Base-by-base conservation (phyloP, 2,797 vertebrate species). In the Taeniopygia guttata region DNA sequence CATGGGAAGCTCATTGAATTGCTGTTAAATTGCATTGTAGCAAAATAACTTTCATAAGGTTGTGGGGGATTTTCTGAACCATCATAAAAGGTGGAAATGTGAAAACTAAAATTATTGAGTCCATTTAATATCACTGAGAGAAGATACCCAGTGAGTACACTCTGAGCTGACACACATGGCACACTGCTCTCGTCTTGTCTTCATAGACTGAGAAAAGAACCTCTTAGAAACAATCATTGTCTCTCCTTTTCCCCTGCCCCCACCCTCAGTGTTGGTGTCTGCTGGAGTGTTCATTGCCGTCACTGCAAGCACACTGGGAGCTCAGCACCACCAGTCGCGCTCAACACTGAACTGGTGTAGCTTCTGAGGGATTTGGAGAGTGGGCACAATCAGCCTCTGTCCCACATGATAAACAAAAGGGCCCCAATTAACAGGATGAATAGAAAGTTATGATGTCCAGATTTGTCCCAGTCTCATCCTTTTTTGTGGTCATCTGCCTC, bases 61-160 rank as follows among this genome's bases (percentile, higher is more conserved):
- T 63, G 40, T 29, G 11, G 83, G 80, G 88, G 54, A 90, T 96
- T 97, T 97, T 97, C 94, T 94, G 95, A 96, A 94, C 90, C 89
- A 66, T 95, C 36, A 42, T 87, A 89, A 89, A 91, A 94, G 93
- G 92, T 91, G 89, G 92, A 97, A 97, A 96, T 91, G 54, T 85
- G 81, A 95, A 96, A 90, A 93, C 78, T 91, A 62, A 93, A 95
- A 93, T 77, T 76, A 75, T 46, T 29, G 15, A n/a, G 27, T 83
- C 84, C 55, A n/a, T 90, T 95, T 93, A 90, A 63, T 90, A 59
- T 68, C 52, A 62, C 64, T 87, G 86, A 91, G 87, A 94, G 60
- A n/a, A 52, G 46, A 45, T 15, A 93, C 38, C 32, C 66, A 84
- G 38, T 1, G 0, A 85, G 32, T 48, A 55, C 38, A 29, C 36